A percentile compares a stretch with the other conserved stretches of the same genome.
Evolutionary conservation across 2,797 vertebrate species (phyloP).

Genomic region (Pipistrellus kuhlii): DNA sequence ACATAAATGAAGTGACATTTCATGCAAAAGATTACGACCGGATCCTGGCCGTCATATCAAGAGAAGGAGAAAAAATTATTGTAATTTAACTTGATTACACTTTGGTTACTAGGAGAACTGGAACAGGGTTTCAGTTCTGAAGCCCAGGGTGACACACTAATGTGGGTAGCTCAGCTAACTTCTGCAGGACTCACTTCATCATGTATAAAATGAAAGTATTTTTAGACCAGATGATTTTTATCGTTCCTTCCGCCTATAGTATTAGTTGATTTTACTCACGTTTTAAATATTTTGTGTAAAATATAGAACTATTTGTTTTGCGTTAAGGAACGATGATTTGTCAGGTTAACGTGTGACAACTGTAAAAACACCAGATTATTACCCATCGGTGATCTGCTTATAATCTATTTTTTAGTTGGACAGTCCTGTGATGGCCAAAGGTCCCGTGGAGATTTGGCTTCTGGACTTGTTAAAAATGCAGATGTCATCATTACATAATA

Average conservation of each 20-base stretch:
- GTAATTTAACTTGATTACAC: slow-evolving; percentile 82
- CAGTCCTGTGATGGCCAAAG: slow-evolving; percentile 87
- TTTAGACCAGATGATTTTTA: not conserved
- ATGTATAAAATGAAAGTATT: not conserved
- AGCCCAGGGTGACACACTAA: not conserved
- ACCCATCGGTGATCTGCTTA: not conserved
- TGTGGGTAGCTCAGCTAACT: not conserved
- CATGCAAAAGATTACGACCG: slow-evolving; percentile 90
- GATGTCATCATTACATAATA: slow-evolving; percentile 89
- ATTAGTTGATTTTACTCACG: not conserved
- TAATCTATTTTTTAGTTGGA: slow-evolving; percentile 85
- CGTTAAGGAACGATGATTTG: not conserved
- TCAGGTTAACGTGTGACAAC: slow-evolving; percentile 38
- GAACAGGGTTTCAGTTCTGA: not conserved
- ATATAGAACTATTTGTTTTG: slow-evolving; percentile 28
- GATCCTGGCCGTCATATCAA: slow-evolving; percentile 90
- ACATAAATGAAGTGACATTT: slow-evolving; percentile 91
- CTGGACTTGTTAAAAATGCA: slow-evolving; percentile 87
- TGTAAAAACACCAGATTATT: not conserved
- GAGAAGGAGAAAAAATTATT: slow-evolving; percentile 91
- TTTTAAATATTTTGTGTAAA: slow-evolving; percentile 43
- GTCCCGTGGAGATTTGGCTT: slow-evolving; percentile 89
- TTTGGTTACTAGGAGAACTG: slow-evolving; percentile 26
- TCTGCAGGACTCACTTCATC: slow-evolving; percentile 39
- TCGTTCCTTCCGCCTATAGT: not conserved